Evolutionary conservation across 2,113 vertebrate genomes (phyloP).

Genomic region (Jacana jacana): DNA sequence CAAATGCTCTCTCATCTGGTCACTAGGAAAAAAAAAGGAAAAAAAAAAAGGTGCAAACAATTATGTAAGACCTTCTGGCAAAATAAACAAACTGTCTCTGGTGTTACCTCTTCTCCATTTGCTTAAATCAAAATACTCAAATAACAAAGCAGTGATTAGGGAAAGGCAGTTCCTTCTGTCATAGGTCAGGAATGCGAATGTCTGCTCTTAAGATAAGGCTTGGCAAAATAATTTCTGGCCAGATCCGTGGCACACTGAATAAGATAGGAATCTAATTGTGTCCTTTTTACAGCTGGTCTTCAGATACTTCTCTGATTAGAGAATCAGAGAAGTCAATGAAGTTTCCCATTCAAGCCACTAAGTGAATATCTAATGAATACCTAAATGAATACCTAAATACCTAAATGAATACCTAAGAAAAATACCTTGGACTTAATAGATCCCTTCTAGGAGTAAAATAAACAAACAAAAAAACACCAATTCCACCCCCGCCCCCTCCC

Average conservation of each 20-base stretch:
- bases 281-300: not conserved
- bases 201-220: conserved; percentile 30
- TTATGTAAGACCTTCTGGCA: not conserved
- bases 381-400: no score
- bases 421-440: not conserved
- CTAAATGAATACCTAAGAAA: not conserved
- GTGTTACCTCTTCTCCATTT: not conserved
- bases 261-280: not conserved
- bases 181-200: conserved; percentile 26
- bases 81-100: not conserved
- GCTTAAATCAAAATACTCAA: not conserved
- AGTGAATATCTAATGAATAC: no score
- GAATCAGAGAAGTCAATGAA: not conserved
- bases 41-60: not conserved
- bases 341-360: not conserved
- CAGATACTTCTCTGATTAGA: conserved; percentile 27
- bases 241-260: not conserved
- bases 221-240: not conserved
- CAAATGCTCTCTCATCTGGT: not conserved
- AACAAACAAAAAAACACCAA: no score
- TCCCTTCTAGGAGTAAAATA: not conserved
- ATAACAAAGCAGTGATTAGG: not conserved
- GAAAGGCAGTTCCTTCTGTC: not conserved
- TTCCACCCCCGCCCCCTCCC: no score
- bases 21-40: not conserved